A percentile compares a stretch with the other conserved stretches of the same genome.
Conservation (phyloP, 2,797 vertebrate genomes). For the Pseudochirops cupreus region DNA sequence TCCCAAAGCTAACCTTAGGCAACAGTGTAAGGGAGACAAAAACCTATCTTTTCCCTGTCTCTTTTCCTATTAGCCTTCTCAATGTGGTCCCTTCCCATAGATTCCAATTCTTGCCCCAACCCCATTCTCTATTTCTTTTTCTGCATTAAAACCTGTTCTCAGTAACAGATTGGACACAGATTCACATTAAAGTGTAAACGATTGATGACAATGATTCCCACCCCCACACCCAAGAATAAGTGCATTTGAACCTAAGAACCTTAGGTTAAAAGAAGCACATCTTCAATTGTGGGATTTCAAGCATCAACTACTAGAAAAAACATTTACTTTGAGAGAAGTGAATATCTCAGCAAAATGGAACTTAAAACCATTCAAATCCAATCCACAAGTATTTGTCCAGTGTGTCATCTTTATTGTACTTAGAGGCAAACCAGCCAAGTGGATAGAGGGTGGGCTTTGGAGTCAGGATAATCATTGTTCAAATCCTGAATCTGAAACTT, state of each 20-base stretch:
- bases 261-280: background rate
- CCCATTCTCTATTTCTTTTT: background rate
- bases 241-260: constrained; percentile 12
- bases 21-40: background rate
- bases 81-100: background rate
- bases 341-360: background rate
- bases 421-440: background rate
- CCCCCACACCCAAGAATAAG: background rate
- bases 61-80: background rate
- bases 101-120: background rate
- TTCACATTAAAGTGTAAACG: background rate
- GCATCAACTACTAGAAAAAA: background rate
- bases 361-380: background rate
- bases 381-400: background rate
- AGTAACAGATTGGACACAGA: background rate
- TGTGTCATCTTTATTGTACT: background rate
- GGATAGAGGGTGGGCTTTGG: background rate
- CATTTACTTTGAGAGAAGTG: background rate
- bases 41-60: background rate
- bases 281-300: background rate
- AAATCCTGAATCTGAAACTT: background rate
- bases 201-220: background rate
- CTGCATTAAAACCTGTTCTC: background rate
- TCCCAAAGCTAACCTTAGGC: background rate
- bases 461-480: background rate